These are phyloP conservation scores for Acipenser transmontanus DNA, from an alignment of 2,797 vertebrate species.

Conservation along the genomic window DNA sequence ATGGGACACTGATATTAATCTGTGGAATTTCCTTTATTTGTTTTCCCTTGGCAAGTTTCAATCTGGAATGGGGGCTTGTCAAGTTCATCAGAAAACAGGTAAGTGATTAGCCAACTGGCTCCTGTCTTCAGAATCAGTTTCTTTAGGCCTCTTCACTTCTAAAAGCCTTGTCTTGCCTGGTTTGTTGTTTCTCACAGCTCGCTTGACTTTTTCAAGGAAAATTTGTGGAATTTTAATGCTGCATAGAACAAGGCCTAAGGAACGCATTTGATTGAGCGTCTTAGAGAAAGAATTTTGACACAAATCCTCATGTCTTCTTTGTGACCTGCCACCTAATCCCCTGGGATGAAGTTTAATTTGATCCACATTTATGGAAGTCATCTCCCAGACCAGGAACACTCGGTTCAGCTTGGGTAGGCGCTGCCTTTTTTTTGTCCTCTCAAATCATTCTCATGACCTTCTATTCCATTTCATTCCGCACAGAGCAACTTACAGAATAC, in stretches of 20 bases:
- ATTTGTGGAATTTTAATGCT: neutral
- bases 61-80: too few relatives aligned
- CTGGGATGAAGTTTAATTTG: neutral
- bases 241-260: neutral
- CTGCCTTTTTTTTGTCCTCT: neutral
- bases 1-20: too few relatives aligned
- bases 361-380: neutral
- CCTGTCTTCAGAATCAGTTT: too few relatives aligned
- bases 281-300: neutral
- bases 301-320: neutral
- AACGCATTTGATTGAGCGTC: neutral
- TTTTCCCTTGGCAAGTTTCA: too few relatives aligned
- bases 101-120: too few relatives aligned
- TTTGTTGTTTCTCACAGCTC: neutral
- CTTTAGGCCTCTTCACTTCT: neutral
- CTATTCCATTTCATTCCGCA: neutral
- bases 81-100: too few relatives aligned
- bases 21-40: too few relatives aligned
- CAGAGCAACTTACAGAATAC: too few relatives aligned
- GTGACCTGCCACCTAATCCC: constrained; percentile 2
- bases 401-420: neutral
- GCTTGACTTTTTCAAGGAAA: neutral
- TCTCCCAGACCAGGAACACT: neutral
- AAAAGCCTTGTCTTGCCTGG: neutral
- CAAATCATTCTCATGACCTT: neutral